These are phyloP conservation scores for Phalacrocorax carbo DNA, from an alignment of 2,113 vertebrate genomes.

Conservation along the genomic window DNA sequence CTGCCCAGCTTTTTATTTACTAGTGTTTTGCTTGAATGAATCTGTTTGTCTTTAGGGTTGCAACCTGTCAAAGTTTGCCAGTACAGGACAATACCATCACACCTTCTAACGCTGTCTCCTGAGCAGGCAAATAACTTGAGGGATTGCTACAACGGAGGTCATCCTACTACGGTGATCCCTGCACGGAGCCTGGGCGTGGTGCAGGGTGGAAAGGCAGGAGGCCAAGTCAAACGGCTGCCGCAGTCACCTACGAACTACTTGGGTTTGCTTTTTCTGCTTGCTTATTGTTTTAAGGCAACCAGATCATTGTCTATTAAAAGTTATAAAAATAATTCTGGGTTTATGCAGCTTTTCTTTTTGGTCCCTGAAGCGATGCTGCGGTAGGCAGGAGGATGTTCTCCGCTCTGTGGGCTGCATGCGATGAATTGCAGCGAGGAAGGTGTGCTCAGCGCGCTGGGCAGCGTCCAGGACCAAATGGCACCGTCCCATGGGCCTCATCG, in stretches of 20 bases:
- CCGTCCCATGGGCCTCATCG: not conserved
- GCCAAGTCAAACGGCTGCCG: not conserved
- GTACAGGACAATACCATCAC: conserved; percentile 26
- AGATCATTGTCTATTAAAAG: rapidly evolving
- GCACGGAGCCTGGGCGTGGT: not conserved
- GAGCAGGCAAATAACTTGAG: not conserved
- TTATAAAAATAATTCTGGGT: not conserved
- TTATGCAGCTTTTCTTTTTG: not conserved
- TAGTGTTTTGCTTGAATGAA: conserved; percentile 70
- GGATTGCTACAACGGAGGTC: not conserved
- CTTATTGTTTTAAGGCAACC: not conserved
- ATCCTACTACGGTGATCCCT: not conserved
- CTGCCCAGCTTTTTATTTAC: conserved; percentile 34
- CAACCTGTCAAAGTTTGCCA: conserved; percentile 66
- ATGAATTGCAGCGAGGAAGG: not conserved
- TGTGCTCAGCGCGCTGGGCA: not conserved
- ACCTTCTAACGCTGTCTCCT: not conserved
- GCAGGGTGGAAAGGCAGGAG: not conserved
- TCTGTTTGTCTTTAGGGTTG: conserved; percentile 80
- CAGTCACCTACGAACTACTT: not conserved
- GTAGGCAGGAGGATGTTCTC: not conserved
- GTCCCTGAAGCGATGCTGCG: not conserved
- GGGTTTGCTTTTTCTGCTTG: not conserved
- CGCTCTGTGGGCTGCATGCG: rapidly evolving
- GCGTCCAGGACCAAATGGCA: rapidly evolving